Evolutionary conservation across 2,797 vertebrate genomes (phyloP), one percentile per base, ranked within the genome.

Genomic region (Tauraco hartlaubi): DNA sequence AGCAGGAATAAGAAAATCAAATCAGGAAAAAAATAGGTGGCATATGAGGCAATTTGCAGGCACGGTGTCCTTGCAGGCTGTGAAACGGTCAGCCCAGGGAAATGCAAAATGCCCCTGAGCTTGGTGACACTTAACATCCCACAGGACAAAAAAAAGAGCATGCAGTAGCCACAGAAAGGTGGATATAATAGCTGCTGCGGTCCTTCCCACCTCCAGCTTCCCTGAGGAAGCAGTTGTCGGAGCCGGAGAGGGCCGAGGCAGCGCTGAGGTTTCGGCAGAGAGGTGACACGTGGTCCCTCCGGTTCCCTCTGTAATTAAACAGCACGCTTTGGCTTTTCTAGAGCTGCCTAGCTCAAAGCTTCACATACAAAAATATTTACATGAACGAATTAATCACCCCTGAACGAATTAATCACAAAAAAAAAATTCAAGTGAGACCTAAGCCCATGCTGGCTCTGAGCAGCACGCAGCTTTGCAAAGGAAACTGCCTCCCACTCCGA

Each of bases 331-430:
- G 3, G 26, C 76, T 86, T 43, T 79, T 69, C 66, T n/a, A 16
- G 66, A 86, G 79, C 69, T 61, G 59, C 76, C 35, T 28, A 58
- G 25, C 90, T 90, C 85, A 69, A 76, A 81, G 77, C 39, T 69
- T 74, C 76, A 33, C 28, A 52, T 76, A 67, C 33, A 61, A 56
- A 92, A 95, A 91, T 94, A 96, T 97, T 95, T 95, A 95, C 85
- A 81, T 52, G 69, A 92, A 75, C 39, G 12, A 41, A 41, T 41
- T 41, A 41, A 41, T 41, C 58, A 90, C 82, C 58, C 76, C 77
- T 67, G 66, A 84, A 91, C 1, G 1, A 94, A 95, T 66, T 94
- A 94, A 92, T 92, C 85, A 87, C 66, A 35, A 51, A 84, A 74
- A 51, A 74, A 92, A 79, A 78, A 54, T 54, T 85, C n/a, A 92